Base-by-base conservation (phyloP, 1,140 invertebrate genomes). In the Bilobella aurantiaca region DNA sequence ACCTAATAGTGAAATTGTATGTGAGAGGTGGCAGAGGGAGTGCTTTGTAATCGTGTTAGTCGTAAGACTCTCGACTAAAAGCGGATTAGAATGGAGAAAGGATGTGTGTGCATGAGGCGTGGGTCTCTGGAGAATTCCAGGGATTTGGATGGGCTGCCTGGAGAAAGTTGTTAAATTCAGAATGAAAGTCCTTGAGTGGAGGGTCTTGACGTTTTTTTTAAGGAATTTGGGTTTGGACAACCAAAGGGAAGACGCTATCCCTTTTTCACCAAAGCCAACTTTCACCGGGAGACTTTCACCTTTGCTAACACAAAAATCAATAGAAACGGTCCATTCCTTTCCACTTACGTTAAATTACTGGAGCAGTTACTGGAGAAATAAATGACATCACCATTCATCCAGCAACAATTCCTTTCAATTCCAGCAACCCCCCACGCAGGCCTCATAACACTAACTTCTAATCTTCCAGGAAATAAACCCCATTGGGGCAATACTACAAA, bases 111-210 rank as follows among this genome's bases (percentile, higher is more conserved):
- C 14, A 42, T 18, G 34, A 18, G 18, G 49, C 49, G 14, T 53
- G 14, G n/a, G 14, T 5, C 49, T 53, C 5, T 8, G 5, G 12
- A 12, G 49, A 53, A 53, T 16, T 53, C 23, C 12, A 53, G 21
- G 25, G 49, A 16, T 53, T 5, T 16, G 49, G 23, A 53, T 5
- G 12, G 25, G 49, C 23, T 53, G 23, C 25, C 12, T 12, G 25
- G 25, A 53, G 49, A 53, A 53, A 53, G 12, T 53, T 53, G 49
- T 53, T 53, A 53, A 53, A 53, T 53, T 53, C 49, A 8, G 3
- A 53, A 23, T 53, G 49, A 53, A 53, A 53, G 49, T 53, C 49
- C 49, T 53, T 23, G 49, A 53, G 49, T 14, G 12, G 49, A 53
- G 25, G 21, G 23, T 53, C 49, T 8, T 53, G 49, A 23, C 14